Conservation (phyloP, 2,113 vertebrate species). For the Lamprotornis superbus region DNA sequence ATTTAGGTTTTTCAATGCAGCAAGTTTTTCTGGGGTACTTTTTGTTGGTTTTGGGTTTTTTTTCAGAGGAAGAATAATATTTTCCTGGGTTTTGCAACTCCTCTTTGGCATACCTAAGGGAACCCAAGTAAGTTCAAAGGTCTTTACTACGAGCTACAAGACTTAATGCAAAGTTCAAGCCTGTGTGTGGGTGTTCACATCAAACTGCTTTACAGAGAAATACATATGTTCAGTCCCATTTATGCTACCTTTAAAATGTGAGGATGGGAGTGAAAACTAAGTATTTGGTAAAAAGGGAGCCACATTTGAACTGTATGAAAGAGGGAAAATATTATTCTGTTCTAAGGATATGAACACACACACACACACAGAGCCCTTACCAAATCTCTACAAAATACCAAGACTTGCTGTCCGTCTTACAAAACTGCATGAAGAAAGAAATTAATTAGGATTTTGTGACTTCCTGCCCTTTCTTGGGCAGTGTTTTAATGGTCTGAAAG, state of each 20-base stretch:
- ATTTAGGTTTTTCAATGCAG: neutral
- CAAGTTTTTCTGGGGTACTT: neutral
- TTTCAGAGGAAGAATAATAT: neutral
- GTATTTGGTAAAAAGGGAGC: neutral
- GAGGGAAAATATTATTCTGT: neutral
- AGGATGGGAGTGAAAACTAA: neutral
- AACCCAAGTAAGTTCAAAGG: neutral
- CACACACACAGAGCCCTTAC: neutral
- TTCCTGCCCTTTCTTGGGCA: neutral
- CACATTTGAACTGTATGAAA: neutral
- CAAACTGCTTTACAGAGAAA: neutral
- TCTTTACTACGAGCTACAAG: neutral
- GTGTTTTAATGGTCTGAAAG: neutral
- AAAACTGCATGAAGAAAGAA: neutral
- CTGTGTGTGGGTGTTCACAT: neutral
- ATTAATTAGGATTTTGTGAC: neutral
- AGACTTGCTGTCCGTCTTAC: neutral
- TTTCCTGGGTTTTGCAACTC: neutral
- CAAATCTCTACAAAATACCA: neutral
- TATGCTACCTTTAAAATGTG: neutral
- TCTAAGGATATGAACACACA: neutral
- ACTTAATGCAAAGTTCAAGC: neutral
- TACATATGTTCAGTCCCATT: neutral
- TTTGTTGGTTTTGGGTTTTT: neutral
- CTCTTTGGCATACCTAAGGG: neutral